A percentile compares a stretch with the other conserved stretches of the same genome.
Conservation (phyloP, 2,797 vertebrate genomes). For the Neoniphon sammara region DNA sequence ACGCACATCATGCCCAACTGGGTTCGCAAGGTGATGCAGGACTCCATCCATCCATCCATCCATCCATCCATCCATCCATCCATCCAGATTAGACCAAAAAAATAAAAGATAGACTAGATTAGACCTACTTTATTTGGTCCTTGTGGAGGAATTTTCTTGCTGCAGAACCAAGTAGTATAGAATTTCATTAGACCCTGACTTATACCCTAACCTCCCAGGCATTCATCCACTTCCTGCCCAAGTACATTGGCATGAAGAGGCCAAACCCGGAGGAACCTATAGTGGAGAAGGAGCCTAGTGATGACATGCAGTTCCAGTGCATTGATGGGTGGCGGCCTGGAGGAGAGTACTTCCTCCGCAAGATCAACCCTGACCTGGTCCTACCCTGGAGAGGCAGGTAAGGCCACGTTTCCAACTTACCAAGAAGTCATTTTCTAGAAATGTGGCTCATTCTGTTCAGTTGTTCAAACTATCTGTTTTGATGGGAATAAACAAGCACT, state of each 20-base stretch:
- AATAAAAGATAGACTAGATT: no score
- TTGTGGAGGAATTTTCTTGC: no score
- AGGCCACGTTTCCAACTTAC: neutral
- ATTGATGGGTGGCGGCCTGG: slow-evolving; percentile 76
- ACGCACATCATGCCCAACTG: slow-evolving; percentile 91
- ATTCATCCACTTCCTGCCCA: slow-evolving; percentile 88
- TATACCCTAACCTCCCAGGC: slow-evolving; percentile 71
- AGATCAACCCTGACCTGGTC: slow-evolving; percentile 87
- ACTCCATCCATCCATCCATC: no score
- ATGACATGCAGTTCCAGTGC: slow-evolving; percentile 50
- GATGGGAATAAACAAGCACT: no score
- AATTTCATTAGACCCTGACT: neutral
- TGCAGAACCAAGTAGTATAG: no score
- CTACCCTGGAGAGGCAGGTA: slow-evolving; percentile 88
- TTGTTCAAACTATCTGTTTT: no score
- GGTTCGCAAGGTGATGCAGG: slow-evolving; percentile 85
- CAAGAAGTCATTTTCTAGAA: neutral
- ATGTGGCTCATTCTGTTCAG: no score
- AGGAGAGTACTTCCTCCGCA: slow-evolving; percentile 91
- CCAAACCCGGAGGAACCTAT: slow-evolving; percentile 81
- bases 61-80: no score
- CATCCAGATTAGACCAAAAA: no score
- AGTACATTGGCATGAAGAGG: slow-evolving; percentile 87
- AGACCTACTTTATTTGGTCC: no score
- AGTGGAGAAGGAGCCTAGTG: slow-evolving; percentile 61